Evolutionary conservation across 2,888 invertebrate species (phyloP), one percentile per base, ranked within the genome.

Genomic region (Morpho deidamia): DNA sequence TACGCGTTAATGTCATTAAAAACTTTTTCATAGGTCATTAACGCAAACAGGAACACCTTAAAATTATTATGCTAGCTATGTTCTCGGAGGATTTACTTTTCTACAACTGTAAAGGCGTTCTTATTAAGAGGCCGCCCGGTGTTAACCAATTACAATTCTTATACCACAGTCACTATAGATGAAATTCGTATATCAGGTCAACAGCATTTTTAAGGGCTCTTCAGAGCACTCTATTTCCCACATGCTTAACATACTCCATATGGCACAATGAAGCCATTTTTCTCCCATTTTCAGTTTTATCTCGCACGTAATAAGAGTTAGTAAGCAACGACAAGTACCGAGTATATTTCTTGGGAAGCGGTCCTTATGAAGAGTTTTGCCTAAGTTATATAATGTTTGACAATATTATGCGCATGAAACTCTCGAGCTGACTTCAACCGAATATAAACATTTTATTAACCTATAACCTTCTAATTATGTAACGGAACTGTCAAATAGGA

Each of bases 1-100:
- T n/a, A n/a, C 9, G 41, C 9, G 10, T 5, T 9, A 42, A 42
- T 47, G 50, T 40, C 57, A 57, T 57, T 59, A 55, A 53, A 59
- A 62, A 63, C 54, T 56, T 61, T 61, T 61, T 55, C 54, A 40
- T 57, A 53, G 55, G 46, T 63, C 61, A 63, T 63, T 62, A 62
- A 62, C 50, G 59, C 57, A 60, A 61, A 62, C 53, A 61, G 51
- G 56, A 49, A 54, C 48, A 57, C 55, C 57, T 59, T 61, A 54
- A 58, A 59, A 59, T 59, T 60, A 63, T 61, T 59, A 58, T 56
- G 52, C 58, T 48, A 53, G 54, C 56, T 54, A 52, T 54, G 55
- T 57, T 59, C 59, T 57, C 57, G 11, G 54, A 55, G 46, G 54
- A 47, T 52, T 50, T 49, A 51, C 52, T 52, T 54, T 48, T 48